phyloP scores from a whole-genome alignment of 1,140 invertebrate genomes.

The Drosophila kepulauana region DNA sequence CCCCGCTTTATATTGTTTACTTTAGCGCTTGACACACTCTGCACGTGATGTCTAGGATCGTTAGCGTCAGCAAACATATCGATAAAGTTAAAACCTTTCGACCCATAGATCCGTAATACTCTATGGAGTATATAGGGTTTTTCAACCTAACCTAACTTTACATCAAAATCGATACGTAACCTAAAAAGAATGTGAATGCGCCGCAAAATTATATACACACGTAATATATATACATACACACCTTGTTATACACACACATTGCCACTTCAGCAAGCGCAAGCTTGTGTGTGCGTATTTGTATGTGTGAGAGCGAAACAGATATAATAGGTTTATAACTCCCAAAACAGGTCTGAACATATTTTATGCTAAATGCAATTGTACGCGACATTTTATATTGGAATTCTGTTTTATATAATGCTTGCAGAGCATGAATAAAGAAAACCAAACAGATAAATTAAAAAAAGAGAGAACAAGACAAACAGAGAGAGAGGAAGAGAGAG shows the following conservation, averaged over 20 bases:
- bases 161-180: slow-evolving; percentile 82
- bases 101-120: slow-evolving; percentile 16
- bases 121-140: slow-evolving; percentile 36
- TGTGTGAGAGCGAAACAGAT: slow-evolving; percentile 56
- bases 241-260: slow-evolving; percentile 51
- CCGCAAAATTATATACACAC: slow-evolving; percentile 51
- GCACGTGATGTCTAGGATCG: slow-evolving; percentile 13
- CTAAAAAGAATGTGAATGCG: slow-evolving; percentile 78
- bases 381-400: slow-evolving; percentile 2
- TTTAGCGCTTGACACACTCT: slow-evolving; percentile 18
- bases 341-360: slow-evolving; percentile 27
- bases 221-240: slow-evolving; percentile 55
- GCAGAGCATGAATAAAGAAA: slow-evolving; percentile 12
- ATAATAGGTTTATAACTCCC: slow-evolving; percentile 64
- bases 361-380: slow-evolving; percentile 10
- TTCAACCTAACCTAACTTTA: slow-evolving; percentile 69
- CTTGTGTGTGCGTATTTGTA: slow-evolving; percentile 26
- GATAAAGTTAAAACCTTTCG: neutral
- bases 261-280: slow-evolving; percentile 30
- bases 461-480: neutral
- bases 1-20: slow-evolving; percentile 39
- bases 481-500: neutral
- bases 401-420: slow-evolving; percentile 26
- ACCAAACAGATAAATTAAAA: neutral
- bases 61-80: slow-evolving; percentile 1